Base-by-base conservation (phyloP, 35 echinoderm and acorn worm genomes). In the Heliocidaris erythrogramma region DNA sequence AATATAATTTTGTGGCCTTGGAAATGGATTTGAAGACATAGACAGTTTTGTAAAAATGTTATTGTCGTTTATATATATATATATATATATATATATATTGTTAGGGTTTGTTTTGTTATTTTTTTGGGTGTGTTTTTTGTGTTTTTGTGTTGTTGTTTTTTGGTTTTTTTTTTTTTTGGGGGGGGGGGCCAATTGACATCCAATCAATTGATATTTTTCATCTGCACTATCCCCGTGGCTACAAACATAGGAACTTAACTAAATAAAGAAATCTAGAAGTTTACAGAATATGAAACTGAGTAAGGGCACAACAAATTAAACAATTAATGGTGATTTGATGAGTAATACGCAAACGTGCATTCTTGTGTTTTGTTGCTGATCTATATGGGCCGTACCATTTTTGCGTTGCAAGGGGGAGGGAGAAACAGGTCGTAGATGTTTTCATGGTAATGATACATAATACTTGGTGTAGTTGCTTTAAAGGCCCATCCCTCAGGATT, bases 1-100 rank as follows among this genome's bases (percentile, higher is more conserved):
- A 78, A 78, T 78, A 78, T 78, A 78, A 78, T n/a, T 78, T 78
- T 78, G 65, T 78, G 17, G 65, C 65, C 65, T 78, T 78, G 65
- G 17, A 78, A 78, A 78, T 78, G 65, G 65, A 78, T 78, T 78
- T 78, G 65, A 78, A 27, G 65, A 78, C 27, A 78, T 18, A 78
- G 65, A 78, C 65, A 78, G 65, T 24, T 7, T 5, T 78, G 21
- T 78, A n/a, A 24, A 69, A 78, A 7, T 78, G 65, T 21, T 78
- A 78, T 78, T 6, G 21, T 78, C 65, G 7, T 78, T 78, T 78
- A 78, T 42, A 42, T 42, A 42, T 42, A 42, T 42, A 3, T n/a
- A n/a, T n/a, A n/a, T n/a, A n/a, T n/a, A n/a, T n/a, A n/a, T n/a
- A n/a, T n/a, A n/a, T n/a, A n/a, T n/a, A n/a, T n/a, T n/a, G n/a